phyloP scores from a whole-genome alignment of 2,888 invertebrate genomes.

The Reticulitermes lucifugus region DNA sequence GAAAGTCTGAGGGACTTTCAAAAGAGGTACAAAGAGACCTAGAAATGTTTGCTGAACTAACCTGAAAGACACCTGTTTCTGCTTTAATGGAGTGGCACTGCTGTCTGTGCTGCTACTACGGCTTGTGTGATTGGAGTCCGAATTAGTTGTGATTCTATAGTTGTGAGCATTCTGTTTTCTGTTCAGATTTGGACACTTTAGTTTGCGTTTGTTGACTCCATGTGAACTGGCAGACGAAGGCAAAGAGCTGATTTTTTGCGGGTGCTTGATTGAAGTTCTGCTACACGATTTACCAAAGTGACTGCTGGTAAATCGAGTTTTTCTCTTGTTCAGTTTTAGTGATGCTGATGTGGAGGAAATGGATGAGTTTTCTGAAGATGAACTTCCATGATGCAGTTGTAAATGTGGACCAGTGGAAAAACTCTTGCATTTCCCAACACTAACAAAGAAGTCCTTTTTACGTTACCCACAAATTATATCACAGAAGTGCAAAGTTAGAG shows the following conservation, averaged over 20 bases:
- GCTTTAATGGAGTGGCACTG: slow-evolving; percentile 28
- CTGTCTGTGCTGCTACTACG: slow-evolving; percentile 25
- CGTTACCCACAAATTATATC: too few species aligned
- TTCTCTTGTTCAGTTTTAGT: not conserved
- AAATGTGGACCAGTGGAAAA: slow-evolving; percentile 26
- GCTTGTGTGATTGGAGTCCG: slow-evolving; percentile 48
- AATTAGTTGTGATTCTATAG: not conserved
- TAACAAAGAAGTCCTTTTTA: slow-evolving; percentile 17
- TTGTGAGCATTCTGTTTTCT: not conserved
- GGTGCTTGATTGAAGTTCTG: slow-evolving; percentile 6
- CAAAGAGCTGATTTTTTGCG: not conserved
- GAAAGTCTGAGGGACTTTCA: too few species aligned
- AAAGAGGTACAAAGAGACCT: too few species aligned
- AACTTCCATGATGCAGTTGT: slow-evolving; percentile 1
- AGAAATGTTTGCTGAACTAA: slow-evolving; percentile 11
- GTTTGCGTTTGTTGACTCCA: not conserved
- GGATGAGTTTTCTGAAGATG: slow-evolving; percentile 41
- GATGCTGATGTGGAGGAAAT: slow-evolving; percentile 22
- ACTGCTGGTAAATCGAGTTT: not conserved
- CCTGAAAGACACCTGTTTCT: slow-evolving; percentile 51
- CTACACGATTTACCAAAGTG: slow-evolving; percentile 31
- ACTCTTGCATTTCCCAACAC: slow-evolving; percentile 16
- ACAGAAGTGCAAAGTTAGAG: too few species aligned
- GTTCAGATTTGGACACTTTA: not conserved
- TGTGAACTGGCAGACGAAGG: slow-evolving; percentile 29